Evolutionary conservation across 2,113 vertebrate genomes (phyloP).

Genomic region (Elanus axillaris): DNA sequence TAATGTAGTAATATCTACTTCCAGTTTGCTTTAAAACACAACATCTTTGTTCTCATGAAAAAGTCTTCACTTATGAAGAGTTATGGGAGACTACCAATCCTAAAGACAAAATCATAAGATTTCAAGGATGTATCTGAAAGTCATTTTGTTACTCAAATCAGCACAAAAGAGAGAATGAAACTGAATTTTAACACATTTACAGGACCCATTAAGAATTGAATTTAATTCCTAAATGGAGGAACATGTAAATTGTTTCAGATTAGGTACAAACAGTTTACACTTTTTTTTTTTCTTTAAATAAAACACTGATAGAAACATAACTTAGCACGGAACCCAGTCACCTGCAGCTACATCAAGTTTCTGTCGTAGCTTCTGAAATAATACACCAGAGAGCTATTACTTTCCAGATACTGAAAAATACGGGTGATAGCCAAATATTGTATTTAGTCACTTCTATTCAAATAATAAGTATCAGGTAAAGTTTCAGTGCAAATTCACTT

Average conservation of each 20-base stretch:
- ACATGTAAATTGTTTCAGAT: background rate
- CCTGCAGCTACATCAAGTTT: background rate
- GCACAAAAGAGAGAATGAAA: background rate
- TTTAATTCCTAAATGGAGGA: background rate
- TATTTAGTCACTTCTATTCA: background rate
- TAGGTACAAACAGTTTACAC: background rate
- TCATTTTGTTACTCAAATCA: background rate
- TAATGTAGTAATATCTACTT: background rate
- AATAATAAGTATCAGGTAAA: background rate
- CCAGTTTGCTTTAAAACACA: background rate
- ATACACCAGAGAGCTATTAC: background rate
- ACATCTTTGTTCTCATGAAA: background rate
- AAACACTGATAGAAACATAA: background rate
- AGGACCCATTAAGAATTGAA: background rate
- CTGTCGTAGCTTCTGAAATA: background rate
- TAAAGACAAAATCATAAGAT: background rate
- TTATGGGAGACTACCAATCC: background rate
- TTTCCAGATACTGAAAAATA: background rate
- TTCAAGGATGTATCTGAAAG: background rate
- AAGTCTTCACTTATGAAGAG: background rate
- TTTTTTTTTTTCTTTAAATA: background rate
- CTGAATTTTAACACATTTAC: background rate
- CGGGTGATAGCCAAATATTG: background rate
- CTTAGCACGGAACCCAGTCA: background rate
- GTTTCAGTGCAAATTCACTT: background rate